A percentile compares a stretch with the other conserved stretches of the same genome.
Conservation (phyloP, 2,113 vertebrate species). For the Microtus pennsylvanicus region DNA sequence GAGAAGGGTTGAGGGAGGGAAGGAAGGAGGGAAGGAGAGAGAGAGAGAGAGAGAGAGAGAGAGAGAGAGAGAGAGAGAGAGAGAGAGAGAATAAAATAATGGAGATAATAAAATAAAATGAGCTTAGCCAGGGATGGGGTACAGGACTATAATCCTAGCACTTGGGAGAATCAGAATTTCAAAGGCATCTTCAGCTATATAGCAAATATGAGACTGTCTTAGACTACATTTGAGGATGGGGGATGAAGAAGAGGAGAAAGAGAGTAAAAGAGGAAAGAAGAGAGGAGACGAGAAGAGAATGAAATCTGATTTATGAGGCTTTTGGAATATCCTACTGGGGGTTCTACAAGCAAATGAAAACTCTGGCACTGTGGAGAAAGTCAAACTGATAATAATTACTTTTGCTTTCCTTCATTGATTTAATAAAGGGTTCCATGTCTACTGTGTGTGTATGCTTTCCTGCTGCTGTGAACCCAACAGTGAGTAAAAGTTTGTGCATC, state of each 20-base stretch:
- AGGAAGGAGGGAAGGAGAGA: background rate
- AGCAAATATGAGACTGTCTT: background rate
- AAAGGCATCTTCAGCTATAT: background rate
- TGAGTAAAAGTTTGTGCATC: background rate
- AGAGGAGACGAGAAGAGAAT: too few species aligned
- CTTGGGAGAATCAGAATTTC: background rate
- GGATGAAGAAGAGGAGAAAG: too few species aligned
- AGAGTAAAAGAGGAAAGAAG: background rate
- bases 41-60: too few species aligned
- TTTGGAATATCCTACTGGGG: background rate
- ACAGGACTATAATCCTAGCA: background rate
- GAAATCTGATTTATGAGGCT: background rate
- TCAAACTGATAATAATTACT: background rate
- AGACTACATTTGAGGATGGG: background rate
- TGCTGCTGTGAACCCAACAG: background rate
- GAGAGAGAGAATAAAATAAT: background rate
- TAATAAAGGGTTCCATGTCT: background rate
- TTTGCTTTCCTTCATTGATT: background rate
- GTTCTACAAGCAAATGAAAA: background rate
- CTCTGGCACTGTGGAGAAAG: background rate
- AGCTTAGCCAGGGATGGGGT: background rate
- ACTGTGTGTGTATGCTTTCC: background rate
- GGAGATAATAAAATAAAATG: constrained; percentile 38
- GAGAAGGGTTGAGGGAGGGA: fast-evolving
- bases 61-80: background rate